Evolutionary conservation across 2,888 invertebrate genomes (phyloP), one percentile per base, ranked within the genome.

Genomic region (Clusia tigrina): DNA sequence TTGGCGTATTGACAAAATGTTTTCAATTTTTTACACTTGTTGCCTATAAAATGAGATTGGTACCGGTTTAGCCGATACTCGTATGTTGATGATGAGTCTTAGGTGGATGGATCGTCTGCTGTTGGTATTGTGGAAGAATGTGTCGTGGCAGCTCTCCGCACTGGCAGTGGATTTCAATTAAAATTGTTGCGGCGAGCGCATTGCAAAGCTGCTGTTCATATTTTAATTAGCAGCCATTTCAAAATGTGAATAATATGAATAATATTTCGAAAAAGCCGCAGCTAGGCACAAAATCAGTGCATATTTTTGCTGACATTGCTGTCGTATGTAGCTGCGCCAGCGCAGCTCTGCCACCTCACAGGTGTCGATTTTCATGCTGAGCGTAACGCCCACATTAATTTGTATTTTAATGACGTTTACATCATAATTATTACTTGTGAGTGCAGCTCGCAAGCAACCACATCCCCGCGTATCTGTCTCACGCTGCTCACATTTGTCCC

Each of bases 341-440:
- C 12, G 12, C n/a, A 15, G n/a, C 10, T 42, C 5, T 22, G 48
- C 48, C 3, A 18, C 22, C 22, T 48, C 22, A 15, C 48, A 48
- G 48, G 48, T 48, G 48, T 48, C 48, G 48, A 18, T 48, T 48
- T 48, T 15, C 48, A 48, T 48, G 12, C 32, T 32, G 6, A 32
- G 32, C n/a, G 9, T 17, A 48, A 48, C 48, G 48, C 48, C 48
- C 48, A 48, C 48, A 48, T 48, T 48, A 48, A 42, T 6, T 42
- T 42, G 3, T 42, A 42, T 42, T 42, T 42, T 6, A 42, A 48
- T 48, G 48, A 48, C 5, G 48, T 22, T 32, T 15, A n/a, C 48
- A 48, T 20, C 20, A 15, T 20, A 48, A 48, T 48, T 48, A 22
- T 48, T 5, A 48, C 6, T 22, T 48, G 48, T 48, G 20, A 48